Conservation (phyloP, 2,888 invertebrate species). For the Oscheius sp. region DNA sequence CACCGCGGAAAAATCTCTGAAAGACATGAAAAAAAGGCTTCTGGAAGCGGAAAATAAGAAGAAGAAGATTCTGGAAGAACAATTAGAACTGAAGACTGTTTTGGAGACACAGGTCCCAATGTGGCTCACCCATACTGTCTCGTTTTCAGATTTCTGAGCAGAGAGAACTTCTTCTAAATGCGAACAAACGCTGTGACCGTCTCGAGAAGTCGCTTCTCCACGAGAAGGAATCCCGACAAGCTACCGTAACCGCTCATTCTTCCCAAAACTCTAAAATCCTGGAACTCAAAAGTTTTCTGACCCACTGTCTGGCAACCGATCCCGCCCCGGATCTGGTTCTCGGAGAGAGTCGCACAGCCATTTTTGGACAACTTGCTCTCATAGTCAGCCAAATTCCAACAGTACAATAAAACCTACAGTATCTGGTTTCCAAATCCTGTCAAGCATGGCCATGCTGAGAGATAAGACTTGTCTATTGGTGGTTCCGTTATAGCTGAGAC, state of each 20-base stretch:
- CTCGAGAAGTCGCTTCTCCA: conserved; percentile 14
- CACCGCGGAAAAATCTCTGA: background rate
- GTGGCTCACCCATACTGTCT: background rate
- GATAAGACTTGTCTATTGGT: conserved; percentile 76
- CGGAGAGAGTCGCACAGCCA: conserved; percentile 26
- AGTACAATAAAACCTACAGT: conserved; percentile 76
- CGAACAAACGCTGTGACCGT: conserved; percentile 20
- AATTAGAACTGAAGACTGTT: background rate
- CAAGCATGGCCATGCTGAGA: conserved; percentile 85
- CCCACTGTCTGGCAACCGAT: background rate
- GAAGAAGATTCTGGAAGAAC: conserved; percentile 8
- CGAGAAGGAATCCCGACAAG: conserved; percentile 1
- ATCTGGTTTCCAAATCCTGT: conserved; percentile 95
- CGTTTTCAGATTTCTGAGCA: conserved; percentile 9
- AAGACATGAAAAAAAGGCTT: conserved; percentile 12
- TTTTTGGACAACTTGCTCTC: conserved; percentile 13
- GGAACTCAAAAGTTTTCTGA: conserved; percentile 17
- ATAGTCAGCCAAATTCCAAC: conserved; percentile 28
- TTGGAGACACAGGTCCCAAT: background rate
- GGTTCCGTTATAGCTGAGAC: conserved; percentile 72
- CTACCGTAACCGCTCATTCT: conserved; percentile 20
- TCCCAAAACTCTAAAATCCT: conserved; percentile 19
- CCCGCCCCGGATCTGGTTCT: conserved; percentile 6
- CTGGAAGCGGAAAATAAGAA: conserved; percentile 6
- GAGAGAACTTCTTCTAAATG: conserved; percentile 15